Evolutionary conservation across 2,888 invertebrate genomes (phyloP).

Genomic region (Leptopterna dolabrata): DNA sequence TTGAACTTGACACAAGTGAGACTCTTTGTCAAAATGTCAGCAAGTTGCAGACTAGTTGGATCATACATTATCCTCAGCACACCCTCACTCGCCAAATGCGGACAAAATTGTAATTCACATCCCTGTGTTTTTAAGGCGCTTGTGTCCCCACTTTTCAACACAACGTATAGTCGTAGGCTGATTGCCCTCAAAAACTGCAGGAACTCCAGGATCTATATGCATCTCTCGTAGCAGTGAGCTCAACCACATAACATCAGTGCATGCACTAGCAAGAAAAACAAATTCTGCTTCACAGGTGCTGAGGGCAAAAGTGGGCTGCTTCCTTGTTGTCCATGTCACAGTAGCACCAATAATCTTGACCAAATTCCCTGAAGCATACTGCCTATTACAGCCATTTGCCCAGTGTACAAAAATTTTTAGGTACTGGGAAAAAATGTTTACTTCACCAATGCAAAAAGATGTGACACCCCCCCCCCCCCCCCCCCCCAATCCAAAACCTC

Average conservation of each 20-base stretch:
- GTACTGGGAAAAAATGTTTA: too few species aligned
- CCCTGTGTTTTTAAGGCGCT: conserved; percentile 53
- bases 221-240: not conserved
- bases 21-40: not conserved
- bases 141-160: not conserved
- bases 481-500: too few species aligned
- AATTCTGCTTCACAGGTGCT: conserved; percentile 51
- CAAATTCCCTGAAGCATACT: too few species aligned
- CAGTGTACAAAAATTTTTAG: too few species aligned
- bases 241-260: conserved; percentile 43
- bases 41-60: not conserved
- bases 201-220: not conserved
- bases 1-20: too few species aligned
- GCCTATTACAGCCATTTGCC: too few species aligned
- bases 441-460: too few species aligned
- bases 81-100: conserved; percentile 38
- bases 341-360: conserved; percentile 40
- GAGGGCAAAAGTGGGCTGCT: conserved; percentile 21
- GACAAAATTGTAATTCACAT: conserved; percentile 56
- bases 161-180: conserved; percentile 37
- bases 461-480: too few species aligned
- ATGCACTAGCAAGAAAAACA: conserved; percentile 28
- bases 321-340: conserved; percentile 5
- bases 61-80: not conserved
- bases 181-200: conserved; percentile 50